Base-by-base conservation (phyloP, 2,888 invertebrate genomes). In the Chrysomela aeneicollis region DNA sequence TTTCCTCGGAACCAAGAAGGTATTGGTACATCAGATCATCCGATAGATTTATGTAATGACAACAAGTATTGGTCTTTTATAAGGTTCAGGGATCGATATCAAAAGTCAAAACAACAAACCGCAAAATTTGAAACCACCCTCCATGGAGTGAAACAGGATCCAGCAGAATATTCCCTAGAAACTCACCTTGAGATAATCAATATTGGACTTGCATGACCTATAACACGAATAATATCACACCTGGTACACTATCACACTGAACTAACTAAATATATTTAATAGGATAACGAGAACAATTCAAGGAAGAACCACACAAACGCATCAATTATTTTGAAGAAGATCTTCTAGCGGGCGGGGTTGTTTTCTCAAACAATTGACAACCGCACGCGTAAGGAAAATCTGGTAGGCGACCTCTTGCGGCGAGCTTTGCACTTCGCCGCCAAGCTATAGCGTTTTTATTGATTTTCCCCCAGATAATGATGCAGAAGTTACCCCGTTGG, bases 281-380 rank as follows among this genome's bases (percentile, higher is more conserved):
- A 42, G n/a, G 42, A 15, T 15, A 15, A 15, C 8, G n/a, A 46
- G n/a, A 47, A 18, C 12, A 6, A 37, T 46, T 26, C 17, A 57
- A 42, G 21, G 1, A 55, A 26, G 17, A 21, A 46, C 46, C 18
- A 21, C 9, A 22, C 18, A 32, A 21, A 21, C 21, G 15, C 15
- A 26, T 15, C n/a, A 32, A 26, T 26, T 26, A 22, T 35, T 57
- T 57, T 5, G 26, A 57, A 18, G 62, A 55, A 42, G 49, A 57
- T 58, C 32, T 37, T 53, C 51, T 52, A 51, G 63, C 69, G 69
- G 69, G 69, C 65, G 69, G 69, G 69, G 69, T 70, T 70, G 67
- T 64, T 66, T 67, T 67, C 65, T 66, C 47, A n/a, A 69, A 65
- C 61, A 59, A 55, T 60, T 61, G 61, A 59, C 58, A 52, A 61